A percentile compares a stretch with the other conserved stretches of the same genome.
Evolutionary conservation across 2,113 vertebrate genomes (phyloP).

Genomic region (Scatophagus argus): DNA sequence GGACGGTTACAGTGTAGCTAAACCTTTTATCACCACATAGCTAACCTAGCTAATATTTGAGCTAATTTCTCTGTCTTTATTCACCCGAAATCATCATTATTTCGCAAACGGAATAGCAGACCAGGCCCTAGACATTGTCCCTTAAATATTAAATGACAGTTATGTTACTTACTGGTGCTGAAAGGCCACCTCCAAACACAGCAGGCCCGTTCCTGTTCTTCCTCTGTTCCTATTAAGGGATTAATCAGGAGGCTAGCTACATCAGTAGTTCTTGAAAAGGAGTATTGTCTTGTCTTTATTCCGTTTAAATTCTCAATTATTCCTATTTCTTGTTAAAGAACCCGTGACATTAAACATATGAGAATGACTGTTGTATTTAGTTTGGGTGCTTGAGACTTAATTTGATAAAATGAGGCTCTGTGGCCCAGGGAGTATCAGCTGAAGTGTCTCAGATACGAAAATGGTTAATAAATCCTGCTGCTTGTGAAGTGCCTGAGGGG

Average conservation of each 20-base stretch:
- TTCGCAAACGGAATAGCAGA: background rate
- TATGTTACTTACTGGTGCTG: background rate
- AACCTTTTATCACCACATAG: background rate
- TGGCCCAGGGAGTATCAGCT: background rate
- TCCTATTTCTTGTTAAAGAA: background rate
- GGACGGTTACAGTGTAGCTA: background rate
- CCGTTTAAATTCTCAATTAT: background rate
- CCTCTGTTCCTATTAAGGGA: background rate
- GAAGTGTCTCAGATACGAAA: background rate
- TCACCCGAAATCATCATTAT: background rate
- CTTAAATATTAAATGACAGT: background rate
- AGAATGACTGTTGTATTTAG: background rate
- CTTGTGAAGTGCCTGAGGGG: background rate
- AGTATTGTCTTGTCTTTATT: background rate
- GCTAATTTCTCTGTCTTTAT: background rate
- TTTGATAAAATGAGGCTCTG: background rate
- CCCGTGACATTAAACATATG: background rate
- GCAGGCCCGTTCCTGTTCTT: background rate
- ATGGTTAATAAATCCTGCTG: background rate
- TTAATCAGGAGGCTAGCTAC: background rate
- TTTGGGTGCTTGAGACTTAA: no score
- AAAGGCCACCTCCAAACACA: background rate
- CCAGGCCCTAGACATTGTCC: background rate
- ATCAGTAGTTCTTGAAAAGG: background rate
- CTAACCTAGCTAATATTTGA: conserved; percentile 1